These are phyloP conservation scores for Pangasianodon hypophthalmus DNA, from an alignment of 2,113 vertebrate species.

Conservation along the genomic window DNA sequence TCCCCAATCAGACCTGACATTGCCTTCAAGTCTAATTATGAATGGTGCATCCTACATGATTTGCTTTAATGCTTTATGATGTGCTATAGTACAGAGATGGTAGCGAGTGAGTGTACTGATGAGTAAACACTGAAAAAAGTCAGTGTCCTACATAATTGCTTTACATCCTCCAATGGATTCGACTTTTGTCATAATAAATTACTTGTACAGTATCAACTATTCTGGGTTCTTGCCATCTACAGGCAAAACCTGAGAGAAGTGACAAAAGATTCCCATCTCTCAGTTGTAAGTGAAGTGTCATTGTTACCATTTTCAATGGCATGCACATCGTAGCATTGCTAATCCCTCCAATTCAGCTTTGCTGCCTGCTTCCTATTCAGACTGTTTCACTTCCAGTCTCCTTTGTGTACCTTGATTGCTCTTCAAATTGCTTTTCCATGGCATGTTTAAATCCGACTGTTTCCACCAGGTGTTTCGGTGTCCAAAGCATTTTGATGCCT, in stretches of 20 bases:
- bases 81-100: constrained; percentile 17
- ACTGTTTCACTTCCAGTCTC: constrained; percentile 67
- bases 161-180: neutral
- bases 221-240: constrained; percentile 29
- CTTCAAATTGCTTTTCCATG: constrained; percentile 72
- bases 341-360: constrained; percentile 65
- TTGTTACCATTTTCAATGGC: constrained; percentile 54
- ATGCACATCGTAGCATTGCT: constrained; percentile 60
- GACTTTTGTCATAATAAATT: constrained; percentile 1
- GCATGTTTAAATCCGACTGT: constrained; percentile 62
- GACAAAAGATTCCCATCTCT: constrained; percentile 52
- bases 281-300: constrained; percentile 63
- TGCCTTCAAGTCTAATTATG: constrained; percentile 77
- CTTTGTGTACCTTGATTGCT: constrained; percentile 75
- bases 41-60: constrained; percentile 64
- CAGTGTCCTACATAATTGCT: neutral
- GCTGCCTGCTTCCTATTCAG: constrained; percentile 63
- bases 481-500: constrained; percentile 42
- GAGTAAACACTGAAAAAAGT: constrained; percentile 27
- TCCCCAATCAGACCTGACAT: constrained; percentile 73
- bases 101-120: constrained; percentile 5
- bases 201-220: neutral
- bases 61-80: constrained; percentile 68
- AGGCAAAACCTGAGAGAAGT: neutral
- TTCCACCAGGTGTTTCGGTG: constrained; percentile 32